Evolutionary conservation across 2,888 invertebrate species (phyloP), one percentile per base, ranked within the genome.

Genomic region (Polydrusus tereticollis): DNA sequence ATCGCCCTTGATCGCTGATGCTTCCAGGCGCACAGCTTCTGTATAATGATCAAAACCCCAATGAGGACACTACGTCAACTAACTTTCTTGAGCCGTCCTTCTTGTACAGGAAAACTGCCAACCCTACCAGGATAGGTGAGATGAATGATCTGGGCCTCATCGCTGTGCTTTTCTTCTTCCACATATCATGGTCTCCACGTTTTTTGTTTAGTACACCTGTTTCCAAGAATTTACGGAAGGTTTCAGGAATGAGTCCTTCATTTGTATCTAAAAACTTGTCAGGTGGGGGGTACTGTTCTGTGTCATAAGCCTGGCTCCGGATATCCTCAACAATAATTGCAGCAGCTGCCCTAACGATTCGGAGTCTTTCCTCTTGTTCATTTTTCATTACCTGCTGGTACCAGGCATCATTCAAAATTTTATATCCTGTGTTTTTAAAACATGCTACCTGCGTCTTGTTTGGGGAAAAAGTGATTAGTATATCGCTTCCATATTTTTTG

Each of bases 281-380:
- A 8, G 68, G 60, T 33, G 55, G 72, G 18, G 58, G 58, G 18
- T 58, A 58, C 1, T 58, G 2, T 14, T 29, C 36, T 7, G 29
- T 58, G 8, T 68, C 64, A 36, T 72, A 68, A 8, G 45, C 50
- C 38, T 29, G 18, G 6, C 26, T 33, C 14, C 72, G 33, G n/a
- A 72, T 72, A 23, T 69, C 72, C 55, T 74, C 76, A 12, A 66
- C 14, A 62, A 78, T 69, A 55, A 78, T 78, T 26, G 70, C 74
- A 36, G 76, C 77, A 18, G 78, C 78, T 64, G 69, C 72, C 16
- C 64, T 21, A 36, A 78, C 74, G 65, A 78, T 62, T 38, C 77
- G 60, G 5, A 63, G 60, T 45, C 75, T 64, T 72, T 78, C 78
- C 50, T 63, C 69, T 14, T 18, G n/a, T n/a, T 41, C 21, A 12